Percentiles rank a stretch among this genome's conserved stretches.
Conservation (phyloP, 2,888 invertebrate genomes). For the Andrena haemorrhoa region DNA sequence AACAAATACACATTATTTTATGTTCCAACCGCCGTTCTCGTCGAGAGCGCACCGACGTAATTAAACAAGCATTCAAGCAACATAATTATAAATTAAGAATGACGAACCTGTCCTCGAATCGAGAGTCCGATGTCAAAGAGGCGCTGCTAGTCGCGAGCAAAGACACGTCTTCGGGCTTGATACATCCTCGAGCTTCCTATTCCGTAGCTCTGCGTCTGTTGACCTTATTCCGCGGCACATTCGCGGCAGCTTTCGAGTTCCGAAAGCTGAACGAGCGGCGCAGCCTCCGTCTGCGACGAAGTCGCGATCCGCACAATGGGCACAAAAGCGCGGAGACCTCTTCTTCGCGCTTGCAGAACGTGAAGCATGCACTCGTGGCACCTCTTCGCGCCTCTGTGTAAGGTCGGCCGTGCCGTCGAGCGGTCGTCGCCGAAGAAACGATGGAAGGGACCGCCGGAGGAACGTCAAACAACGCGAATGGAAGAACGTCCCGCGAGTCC, state of each 20-base stretch:
- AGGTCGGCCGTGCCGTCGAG: constrained; percentile 46
- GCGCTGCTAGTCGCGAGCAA: background rate
- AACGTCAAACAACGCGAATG: constrained; percentile 34
- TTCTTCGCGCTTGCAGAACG: constrained; percentile 63
- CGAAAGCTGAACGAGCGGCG: constrained; percentile 14
- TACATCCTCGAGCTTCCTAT: constrained; percentile 20
- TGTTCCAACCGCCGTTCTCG: too few species aligned
- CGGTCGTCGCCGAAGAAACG: constrained; percentile 42
- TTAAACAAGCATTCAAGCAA: too few species aligned
- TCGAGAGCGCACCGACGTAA: too few species aligned
- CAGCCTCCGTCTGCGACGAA: constrained; percentile 22
- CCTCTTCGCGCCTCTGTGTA: constrained; percentile 42
- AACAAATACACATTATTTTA: too few species aligned
- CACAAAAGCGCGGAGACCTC: constrained; percentile 41
- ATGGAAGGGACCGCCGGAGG: background rate
- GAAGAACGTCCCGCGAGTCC: constrained; percentile 3
- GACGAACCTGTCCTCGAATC: background rate
- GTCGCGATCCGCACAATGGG: constrained; percentile 50
- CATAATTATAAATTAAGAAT: too few species aligned
- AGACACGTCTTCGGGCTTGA: constrained; percentile 30
- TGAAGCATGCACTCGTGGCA: constrained; percentile 64
- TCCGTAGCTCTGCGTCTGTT: constrained; percentile 45
- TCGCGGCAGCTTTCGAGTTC: constrained; percentile 31
- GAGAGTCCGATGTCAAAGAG: constrained; percentile 7
- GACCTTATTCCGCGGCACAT: constrained; percentile 62